A percentile compares a stretch with the other conserved stretches of the same genome.
phyloP scores from a whole-genome alignment of 2,797 vertebrate species.

The Silurus lanzhouensis region DNA sequence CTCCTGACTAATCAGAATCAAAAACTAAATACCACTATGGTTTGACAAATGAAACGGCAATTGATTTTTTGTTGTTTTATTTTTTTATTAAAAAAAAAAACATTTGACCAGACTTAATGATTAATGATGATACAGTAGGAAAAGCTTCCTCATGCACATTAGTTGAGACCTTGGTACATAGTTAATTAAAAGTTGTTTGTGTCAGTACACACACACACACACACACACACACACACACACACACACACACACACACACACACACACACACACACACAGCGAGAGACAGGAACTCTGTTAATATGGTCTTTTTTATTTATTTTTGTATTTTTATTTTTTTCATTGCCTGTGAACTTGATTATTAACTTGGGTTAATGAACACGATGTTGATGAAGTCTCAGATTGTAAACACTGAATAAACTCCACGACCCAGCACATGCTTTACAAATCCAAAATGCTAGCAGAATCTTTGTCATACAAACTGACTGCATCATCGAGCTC shows the following conservation, averaged over 20 bases:
- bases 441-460: not conserved
- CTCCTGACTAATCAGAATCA: not conserved
- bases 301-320: not conserved
- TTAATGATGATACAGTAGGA: not conserved
- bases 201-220: not conserved
- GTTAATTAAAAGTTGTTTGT: not conserved
- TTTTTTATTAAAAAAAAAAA: no score
- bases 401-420: constrained; percentile 4
- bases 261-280: not conserved
- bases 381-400: not conserved
- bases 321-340: not conserved
- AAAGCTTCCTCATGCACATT: not conserved
- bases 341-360: not conserved
- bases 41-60: not conserved
- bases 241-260: no score
- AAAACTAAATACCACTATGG: not conserved
- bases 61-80: no score
- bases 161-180: not conserved
- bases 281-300: not conserved
- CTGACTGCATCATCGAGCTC: not conserved
- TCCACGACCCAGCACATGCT: not conserved
- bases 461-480: not conserved
- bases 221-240: not conserved
- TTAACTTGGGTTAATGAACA: not conserved
- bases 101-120: no score